These are phyloP conservation scores for Bemisia tabaci DNA, from an alignment of 1,140 invertebrate genomes.

Conservation along the genomic window DNA sequence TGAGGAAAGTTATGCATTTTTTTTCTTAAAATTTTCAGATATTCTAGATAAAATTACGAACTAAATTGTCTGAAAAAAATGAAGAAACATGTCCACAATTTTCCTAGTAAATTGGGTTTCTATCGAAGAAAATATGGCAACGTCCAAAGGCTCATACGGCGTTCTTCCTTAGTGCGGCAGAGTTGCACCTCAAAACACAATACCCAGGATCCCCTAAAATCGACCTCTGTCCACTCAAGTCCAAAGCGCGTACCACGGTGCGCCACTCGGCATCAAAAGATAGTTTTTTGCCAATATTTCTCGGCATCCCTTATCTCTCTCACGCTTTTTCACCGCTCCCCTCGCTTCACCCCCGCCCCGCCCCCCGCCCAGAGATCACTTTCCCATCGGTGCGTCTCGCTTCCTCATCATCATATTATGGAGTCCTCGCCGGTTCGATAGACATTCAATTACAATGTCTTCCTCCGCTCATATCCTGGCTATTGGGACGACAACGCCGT, in stretches of 20 bases:
- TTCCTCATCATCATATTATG: background rate
- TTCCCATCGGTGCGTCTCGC: background rate
- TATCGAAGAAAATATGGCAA: background rate
- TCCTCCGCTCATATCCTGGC: background rate
- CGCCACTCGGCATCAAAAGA: background rate
- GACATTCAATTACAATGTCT: background rate
- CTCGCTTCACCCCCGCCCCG: background rate
- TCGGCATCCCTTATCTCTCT: background rate
- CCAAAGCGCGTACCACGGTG: too few species aligned
- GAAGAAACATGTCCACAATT: too few species aligned
- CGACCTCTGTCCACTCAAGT: background rate
- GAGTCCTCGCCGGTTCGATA: background rate
- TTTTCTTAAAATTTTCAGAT: too few species aligned
- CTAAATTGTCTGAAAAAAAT: too few species aligned
- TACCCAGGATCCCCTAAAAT: background rate
- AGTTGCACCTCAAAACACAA: background rate
- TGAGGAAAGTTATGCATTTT: too few species aligned
- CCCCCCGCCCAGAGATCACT: background rate
- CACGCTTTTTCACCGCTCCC: background rate
- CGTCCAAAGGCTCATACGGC: background rate
- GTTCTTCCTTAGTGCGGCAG: background rate
- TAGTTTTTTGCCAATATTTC: background rate
- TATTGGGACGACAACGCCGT: background rate
- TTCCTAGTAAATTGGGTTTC: too few species aligned
- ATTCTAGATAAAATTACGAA: too few species aligned